phyloP scores from a whole-genome alignment of 2,113 vertebrate species.

The Bucco capensis region DNA sequence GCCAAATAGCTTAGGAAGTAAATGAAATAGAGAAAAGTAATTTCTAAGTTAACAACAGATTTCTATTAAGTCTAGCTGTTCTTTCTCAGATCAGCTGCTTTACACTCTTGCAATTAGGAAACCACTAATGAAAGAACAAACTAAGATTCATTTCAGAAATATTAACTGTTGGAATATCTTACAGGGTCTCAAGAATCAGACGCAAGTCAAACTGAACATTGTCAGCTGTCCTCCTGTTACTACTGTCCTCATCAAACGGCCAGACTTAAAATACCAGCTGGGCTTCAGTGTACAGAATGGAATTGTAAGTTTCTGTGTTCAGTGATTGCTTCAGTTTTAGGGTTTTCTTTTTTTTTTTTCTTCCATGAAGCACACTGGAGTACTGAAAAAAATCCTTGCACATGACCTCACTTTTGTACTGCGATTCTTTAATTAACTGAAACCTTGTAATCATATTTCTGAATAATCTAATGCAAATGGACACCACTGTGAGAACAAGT shows the following conservation, averaged over 20 bases:
- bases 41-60: neutral
- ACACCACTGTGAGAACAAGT: neutral
- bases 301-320: constrained; percentile 82
- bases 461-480: neutral
- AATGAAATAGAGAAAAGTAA: neutral
- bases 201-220: constrained; percentile 95
- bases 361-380: neutral
- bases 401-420: neutral
- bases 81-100: neutral
- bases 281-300: constrained; percentile 99
- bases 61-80: neutral
- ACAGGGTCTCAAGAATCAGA: constrained; percentile 97
- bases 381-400: neutral
- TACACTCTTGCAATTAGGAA: neutral
- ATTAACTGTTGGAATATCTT: neutral
- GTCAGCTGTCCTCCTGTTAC: constrained; percentile 98
- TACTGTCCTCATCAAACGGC: constrained; percentile 96
- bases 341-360: neutral
- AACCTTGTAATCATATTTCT: neutral
- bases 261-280: constrained; percentile 97
- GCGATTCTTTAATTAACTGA: neutral
- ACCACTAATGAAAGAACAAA: neutral
- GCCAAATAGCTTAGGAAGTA: neutral
- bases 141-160: neutral
- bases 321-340: neutral